These are phyloP conservation scores for Pipistrellus pipistrellus DNA, from an alignment of 2,797 vertebrate species.

Conservation along the genomic window DNA sequence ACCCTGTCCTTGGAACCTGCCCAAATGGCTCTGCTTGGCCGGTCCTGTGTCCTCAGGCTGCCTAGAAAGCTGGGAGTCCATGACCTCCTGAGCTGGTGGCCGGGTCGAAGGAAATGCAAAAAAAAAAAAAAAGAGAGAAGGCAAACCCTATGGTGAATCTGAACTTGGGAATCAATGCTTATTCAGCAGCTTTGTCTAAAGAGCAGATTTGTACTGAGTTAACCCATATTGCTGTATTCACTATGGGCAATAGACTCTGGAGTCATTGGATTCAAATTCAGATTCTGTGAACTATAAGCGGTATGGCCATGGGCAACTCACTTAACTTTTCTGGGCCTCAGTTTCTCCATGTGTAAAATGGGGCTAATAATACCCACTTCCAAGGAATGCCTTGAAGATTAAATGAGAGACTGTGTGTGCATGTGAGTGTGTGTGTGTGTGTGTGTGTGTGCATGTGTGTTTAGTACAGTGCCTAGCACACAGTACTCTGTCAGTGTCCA, in stretches of 20 bases:
- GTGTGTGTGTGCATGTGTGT: no score
- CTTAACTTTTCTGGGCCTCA: neutral
- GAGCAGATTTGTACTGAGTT: neutral
- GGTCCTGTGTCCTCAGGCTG: neutral
- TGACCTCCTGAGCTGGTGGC: neutral
- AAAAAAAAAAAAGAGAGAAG: neutral
- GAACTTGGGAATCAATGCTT: neutral
- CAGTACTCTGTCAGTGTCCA: no score
- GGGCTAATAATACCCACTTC: neutral
- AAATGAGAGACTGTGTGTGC: neutral
- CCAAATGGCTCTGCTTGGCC: rapidly evolving
- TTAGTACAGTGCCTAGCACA: neutral
- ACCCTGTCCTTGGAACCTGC: neutral
- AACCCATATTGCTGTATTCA: no score
- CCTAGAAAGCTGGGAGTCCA: neutral
- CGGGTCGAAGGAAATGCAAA: neutral
- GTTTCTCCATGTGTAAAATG: neutral
- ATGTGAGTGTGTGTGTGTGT: no score
- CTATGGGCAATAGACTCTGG: neutral
- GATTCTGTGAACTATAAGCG: neutral
- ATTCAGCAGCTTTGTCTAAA: neutral
- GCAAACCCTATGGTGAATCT: neutral
- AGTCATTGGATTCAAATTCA: neutral
- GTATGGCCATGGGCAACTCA: neutral
- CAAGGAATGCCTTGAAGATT: neutral